Conservation (phyloP, 1,140 invertebrate genomes). For the Pogonomyrmex californicus region DNA sequence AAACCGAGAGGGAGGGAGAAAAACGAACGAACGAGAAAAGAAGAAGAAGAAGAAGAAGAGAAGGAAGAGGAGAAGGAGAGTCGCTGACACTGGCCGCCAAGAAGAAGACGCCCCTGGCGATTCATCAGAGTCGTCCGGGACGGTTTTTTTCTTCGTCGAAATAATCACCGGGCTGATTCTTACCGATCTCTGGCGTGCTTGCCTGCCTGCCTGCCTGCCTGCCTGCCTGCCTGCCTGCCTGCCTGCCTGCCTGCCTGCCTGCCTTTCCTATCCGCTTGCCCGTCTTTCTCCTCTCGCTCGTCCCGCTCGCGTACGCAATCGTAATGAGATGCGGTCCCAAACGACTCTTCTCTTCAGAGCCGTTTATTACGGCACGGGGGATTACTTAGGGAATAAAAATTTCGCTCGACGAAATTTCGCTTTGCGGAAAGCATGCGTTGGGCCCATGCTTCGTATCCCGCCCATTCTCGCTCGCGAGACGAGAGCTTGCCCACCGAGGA, state of each 20-base stretch:
- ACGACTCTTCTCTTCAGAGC: not conserved
- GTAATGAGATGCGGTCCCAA: constrained; percentile 43
- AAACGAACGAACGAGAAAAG: constrained; percentile 2
- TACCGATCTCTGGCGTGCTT: constrained; percentile 23
- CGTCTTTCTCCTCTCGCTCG: not conserved
- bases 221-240: not conserved
- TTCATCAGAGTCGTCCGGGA: constrained; percentile 32
- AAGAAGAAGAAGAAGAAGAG: constrained; percentile 19
- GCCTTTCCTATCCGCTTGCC: not conserved
- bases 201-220: not conserved
- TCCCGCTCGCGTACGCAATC: constrained; percentile 10
- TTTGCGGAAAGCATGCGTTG: not conserved
- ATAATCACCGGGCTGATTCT: constrained; percentile 66
- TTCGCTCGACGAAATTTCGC: constrained; percentile 31
- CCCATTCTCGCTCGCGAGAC: not conserved
- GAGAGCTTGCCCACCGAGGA: not conserved
- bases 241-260: not conserved
- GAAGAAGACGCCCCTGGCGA: constrained; percentile 55
- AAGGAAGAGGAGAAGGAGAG: not conserved
- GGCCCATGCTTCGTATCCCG: not conserved
- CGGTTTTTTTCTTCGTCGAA: constrained; percentile 43
- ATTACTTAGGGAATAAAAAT: constrained; percentile 12
- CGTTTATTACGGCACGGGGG: constrained; percentile 1
- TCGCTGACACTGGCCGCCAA: constrained; percentile 34
- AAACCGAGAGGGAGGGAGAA: constrained; percentile 13